These are phyloP conservation scores for Heteromyza rotundicornis DNA, from an alignment of 2,888 invertebrate genomes.

Conservation along the genomic window DNA sequence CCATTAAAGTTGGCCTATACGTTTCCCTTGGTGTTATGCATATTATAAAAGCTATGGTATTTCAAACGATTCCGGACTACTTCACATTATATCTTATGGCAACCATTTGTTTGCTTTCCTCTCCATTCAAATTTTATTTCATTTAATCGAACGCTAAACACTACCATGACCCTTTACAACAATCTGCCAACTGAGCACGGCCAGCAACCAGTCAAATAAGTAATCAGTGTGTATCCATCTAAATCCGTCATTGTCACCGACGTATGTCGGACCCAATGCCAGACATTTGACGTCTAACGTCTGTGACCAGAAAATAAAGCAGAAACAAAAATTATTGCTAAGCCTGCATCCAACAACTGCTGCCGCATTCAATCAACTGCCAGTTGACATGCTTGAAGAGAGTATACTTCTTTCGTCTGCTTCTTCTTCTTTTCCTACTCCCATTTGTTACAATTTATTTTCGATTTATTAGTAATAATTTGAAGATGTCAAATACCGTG, in stretches of 20 bases:
- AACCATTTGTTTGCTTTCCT: too few relatives aligned
- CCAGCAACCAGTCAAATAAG: too few relatives aligned
- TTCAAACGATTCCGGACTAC: too few relatives aligned
- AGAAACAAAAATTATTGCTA: not conserved
- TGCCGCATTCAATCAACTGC: slow-evolving; percentile 30
- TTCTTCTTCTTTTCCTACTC: not conserved
- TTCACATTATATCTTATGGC: too few relatives aligned
- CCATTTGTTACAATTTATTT: not conserved
- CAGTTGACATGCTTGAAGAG: slow-evolving; percentile 27
- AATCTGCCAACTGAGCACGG: not conserved
- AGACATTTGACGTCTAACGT: slow-evolving; percentile 19
- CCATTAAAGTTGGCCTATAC: too few relatives aligned
- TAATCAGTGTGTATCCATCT: slow-evolving; percentile 27
- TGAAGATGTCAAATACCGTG: not conserved
- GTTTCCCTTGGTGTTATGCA: too few relatives aligned
- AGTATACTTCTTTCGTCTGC: not conserved
- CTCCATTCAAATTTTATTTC: too few relatives aligned
- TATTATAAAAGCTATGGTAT: too few relatives aligned
- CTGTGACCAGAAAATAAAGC: not conserved
- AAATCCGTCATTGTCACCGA: slow-evolving; percentile 34
- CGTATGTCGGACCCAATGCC: slow-evolving; percentile 24
- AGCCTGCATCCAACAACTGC: slow-evolving; percentile 32
- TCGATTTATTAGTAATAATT: not conserved
- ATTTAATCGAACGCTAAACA: not conserved
- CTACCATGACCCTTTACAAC: not conserved